Conservation (phyloP, 2,888 invertebrate species). For the Clunio marinus region DNA sequence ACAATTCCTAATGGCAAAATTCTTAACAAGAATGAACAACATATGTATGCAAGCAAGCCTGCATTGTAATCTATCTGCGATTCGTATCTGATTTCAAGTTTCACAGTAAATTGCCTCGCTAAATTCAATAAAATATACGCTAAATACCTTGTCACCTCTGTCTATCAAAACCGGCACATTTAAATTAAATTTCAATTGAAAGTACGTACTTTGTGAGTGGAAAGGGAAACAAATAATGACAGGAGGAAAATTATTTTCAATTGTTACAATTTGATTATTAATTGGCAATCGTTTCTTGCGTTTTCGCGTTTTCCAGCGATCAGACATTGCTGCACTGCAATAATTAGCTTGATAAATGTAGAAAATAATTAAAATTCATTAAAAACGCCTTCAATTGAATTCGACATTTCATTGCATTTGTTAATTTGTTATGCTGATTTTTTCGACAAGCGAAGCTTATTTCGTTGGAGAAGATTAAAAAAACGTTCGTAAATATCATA, state of each 20-base stretch:
- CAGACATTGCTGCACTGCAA: neutral
- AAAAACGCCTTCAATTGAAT: slow-evolving; percentile 33
- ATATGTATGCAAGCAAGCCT: no score
- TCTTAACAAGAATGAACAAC: no score
- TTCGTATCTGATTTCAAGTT: no score
- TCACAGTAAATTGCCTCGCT: no score
- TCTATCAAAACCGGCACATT: slow-evolving; percentile 8
- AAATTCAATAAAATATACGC: slow-evolving; percentile 19
- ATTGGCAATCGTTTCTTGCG: slow-evolving; percentile 3
- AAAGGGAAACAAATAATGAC: no score
- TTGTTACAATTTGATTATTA: slow-evolving; percentile 27
- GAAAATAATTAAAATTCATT: slow-evolving; percentile 21
- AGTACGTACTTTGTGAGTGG: neutral
- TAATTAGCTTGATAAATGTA: neutral
- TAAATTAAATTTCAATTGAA: slow-evolving; percentile 3
- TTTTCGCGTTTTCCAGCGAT: no score
- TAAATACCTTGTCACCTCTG: slow-evolving; percentile 29
- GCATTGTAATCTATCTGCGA: no score
- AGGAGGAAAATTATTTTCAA: slow-evolving; percentile 19
- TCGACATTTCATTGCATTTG: slow-evolving; percentile 33
- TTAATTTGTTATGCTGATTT: no score
- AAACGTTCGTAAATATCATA: neutral
- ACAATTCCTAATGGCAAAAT: no score
- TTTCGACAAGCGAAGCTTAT: no score
- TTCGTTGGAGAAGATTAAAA: neutral